Percentiles rank a stretch among this genome's conserved stretches.
Conservation (phyloP, 2,888 invertebrate species). For the Epistrophella euchroma region DNA sequence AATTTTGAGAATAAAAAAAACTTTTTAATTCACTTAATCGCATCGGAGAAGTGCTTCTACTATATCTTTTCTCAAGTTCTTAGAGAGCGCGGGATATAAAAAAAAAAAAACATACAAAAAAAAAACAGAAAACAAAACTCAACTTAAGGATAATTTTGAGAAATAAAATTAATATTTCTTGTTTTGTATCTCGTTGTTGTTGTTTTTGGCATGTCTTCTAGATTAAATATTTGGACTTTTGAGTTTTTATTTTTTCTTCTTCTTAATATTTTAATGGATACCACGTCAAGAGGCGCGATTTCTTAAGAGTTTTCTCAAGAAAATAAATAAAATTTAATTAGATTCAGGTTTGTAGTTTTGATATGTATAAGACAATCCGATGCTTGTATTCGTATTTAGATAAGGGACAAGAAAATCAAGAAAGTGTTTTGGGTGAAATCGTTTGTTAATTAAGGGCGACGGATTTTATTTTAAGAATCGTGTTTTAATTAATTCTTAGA, state of each 20-base stretch:
- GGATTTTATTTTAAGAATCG: background rate
- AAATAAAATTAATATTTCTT: conserved; percentile 7
- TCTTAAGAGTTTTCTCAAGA: conserved; percentile 11
- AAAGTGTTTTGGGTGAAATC: background rate
- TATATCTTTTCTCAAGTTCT: conserved; percentile 4
- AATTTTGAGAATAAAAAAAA: conserved; percentile 48
- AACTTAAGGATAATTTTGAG: conserved; percentile 15
- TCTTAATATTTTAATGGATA: conserved; percentile 16
- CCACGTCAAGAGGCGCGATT: conserved; percentile 11
- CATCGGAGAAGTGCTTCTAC: conserved; percentile 55
- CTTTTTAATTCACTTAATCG: conserved; percentile 74
- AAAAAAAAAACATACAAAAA: background rate
- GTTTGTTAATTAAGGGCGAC: background rate
- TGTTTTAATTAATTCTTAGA: background rate
- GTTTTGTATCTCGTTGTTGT: background rate
- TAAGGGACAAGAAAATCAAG: background rate
- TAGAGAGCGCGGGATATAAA: background rate
- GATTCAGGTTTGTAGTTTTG: background rate
- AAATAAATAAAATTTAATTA: conserved; percentile 13
- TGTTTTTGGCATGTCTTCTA: background rate
- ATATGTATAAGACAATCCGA: background rate
- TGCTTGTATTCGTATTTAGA: background rate
- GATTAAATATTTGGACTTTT: conserved; percentile 22
- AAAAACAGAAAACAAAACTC: background rate
- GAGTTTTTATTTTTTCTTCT: background rate